phyloP scores from a whole-genome alignment of 1,140 invertebrate species.

The Asbolus verrucosus region DNA sequence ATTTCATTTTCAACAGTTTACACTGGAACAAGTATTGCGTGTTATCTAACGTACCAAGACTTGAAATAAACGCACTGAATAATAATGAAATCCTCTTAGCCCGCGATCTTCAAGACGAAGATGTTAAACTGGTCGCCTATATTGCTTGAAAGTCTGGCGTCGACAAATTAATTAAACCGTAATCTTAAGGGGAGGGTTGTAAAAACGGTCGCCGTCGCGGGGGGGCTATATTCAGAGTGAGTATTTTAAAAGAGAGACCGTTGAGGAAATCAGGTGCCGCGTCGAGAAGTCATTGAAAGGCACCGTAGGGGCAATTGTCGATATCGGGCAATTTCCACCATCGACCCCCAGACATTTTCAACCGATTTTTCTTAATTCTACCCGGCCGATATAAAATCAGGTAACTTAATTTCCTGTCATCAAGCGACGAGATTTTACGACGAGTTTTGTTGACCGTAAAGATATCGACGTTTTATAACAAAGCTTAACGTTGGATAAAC shows the following conservation, averaged over 20 bases:
- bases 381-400: constrained; percentile 3
- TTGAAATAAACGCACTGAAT: no score
- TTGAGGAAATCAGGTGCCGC: constrained; percentile 1
- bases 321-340: no score
- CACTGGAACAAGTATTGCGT: no score
- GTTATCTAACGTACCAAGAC: constrained; percentile 8
- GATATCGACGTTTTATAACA: not conserved
- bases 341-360: not conserved
- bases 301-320: constrained; percentile 23
- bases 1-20: no score
- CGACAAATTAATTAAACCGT: constrained; percentile 32
- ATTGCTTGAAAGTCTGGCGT: constrained; percentile 11
- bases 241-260: not conserved
- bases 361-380: constrained; percentile 26
- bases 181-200: not conserved
- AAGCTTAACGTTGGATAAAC: constrained; percentile 11
- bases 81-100: no score
- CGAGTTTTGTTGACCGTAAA: not conserved
- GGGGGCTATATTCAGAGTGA: no score
- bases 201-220: constrained; percentile 13
- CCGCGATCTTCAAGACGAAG: constrained; percentile 3
- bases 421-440: not conserved
- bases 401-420: constrained; percentile 20
- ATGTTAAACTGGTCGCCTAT: constrained; percentile 22
- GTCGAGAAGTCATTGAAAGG: constrained; percentile 4